Base-by-base conservation (phyloP, 2,797 vertebrate species). In the Myiotriccus ornatus region DNA sequence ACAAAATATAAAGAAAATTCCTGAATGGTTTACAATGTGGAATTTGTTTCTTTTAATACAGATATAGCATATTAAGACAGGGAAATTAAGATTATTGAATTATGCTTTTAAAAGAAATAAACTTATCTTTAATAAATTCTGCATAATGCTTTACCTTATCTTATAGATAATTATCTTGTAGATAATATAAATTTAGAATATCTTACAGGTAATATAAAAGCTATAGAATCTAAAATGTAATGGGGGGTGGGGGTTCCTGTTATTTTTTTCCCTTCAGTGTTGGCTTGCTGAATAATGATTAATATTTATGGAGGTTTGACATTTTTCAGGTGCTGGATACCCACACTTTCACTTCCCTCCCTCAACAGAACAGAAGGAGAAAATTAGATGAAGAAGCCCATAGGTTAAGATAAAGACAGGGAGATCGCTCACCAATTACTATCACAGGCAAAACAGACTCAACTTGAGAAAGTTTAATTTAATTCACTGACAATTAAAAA, bases 241-340 rank as follows among this genome's bases (percentile, higher is more conserved):
- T 11, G 41, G 3, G 2, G 13, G 5, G 12, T 2, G 0, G 9
- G 4, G 0, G 0, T 0, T 12, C 1, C 25, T 27, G 15, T 16
- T 9, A 16, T 37, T 59, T 82, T 68, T 77, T 93, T 35, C 19
- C 55, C 5, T 63, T 81, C 35, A 23, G 10, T 11, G 16, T 78
- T 84, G 56, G 4, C 12, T 88, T 65, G 3, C 10, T 87, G 21
- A 56, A 30, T 56, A 89, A 60, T 41, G 17, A 4, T 41, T 76
- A 39, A 25, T 68, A 82, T 44, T 52, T 89, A 9, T 69, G 24
- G 24, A 62, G 6, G 12, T 35, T 55, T 79, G 49, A 71, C 24
- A 49, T 9, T 89, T 52, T 12, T 8, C n/a, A 76, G 23, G 10
- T 81, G 30, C 19, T 50, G 14, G 56, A 67, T 74, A 85, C 7